Conservation (phyloP, 2,888 invertebrate species). For the Agrilus mali region DNA sequence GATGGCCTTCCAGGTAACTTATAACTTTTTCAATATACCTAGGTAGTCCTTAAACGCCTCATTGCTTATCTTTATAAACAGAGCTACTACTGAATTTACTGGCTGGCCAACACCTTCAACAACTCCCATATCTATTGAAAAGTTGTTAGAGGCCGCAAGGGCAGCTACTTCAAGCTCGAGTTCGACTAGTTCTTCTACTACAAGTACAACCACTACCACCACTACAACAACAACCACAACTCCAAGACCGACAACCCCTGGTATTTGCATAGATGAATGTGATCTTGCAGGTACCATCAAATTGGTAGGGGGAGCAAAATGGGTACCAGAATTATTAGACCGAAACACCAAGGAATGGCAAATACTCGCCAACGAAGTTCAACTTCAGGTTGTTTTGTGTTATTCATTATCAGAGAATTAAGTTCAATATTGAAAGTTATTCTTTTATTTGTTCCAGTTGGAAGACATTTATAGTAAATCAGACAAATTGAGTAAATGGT, state of each 20-base stretch:
- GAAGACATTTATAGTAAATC: constrained; percentile 73
- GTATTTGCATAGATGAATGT: constrained; percentile 64
- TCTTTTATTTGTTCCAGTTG: constrained; percentile 47
- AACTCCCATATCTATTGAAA: constrained; percentile 75
- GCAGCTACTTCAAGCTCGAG: constrained; percentile 46
- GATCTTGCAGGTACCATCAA: constrained; percentile 79
- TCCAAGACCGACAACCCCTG: constrained; percentile 60
- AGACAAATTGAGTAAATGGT: constrained; percentile 64
- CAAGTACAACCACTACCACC: constrained; percentile 50
- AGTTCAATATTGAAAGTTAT: constrained; percentile 1
- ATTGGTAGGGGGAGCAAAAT: constrained; percentile 66
- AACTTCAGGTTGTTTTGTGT: constrained; percentile 50
- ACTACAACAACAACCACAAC: constrained; percentile 60
- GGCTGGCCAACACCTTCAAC: constrained; percentile 86
- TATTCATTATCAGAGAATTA: background rate
- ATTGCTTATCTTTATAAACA: constrained; percentile 20
- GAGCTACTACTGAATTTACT: constrained; percentile 78
- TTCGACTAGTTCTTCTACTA: constrained; percentile 25
- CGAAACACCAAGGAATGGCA: constrained; percentile 82
- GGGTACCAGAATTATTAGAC: constrained; percentile 77
- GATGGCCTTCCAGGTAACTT: constrained; percentile 65
- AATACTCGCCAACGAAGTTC: constrained; percentile 65
- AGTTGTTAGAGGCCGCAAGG: constrained; percentile 54
- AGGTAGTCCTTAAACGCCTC: background rate
- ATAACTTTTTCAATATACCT: constrained; percentile 1